A percentile compares a stretch with the other conserved stretches of the same genome.
phyloP scores from a whole-genome alignment of 1,140 invertebrate genomes.

The Epicauta chinensis region DNA sequence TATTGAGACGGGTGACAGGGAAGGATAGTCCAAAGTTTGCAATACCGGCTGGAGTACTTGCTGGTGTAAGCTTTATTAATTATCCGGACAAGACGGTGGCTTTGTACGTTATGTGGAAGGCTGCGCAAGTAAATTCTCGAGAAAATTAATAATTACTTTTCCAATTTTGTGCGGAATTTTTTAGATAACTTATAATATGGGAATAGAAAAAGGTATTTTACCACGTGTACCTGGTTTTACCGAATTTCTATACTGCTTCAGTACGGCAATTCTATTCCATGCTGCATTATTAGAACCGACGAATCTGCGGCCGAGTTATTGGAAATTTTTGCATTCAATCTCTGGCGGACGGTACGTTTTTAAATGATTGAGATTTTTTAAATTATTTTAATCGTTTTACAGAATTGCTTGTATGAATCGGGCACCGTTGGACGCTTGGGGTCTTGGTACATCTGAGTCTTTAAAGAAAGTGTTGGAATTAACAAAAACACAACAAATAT shows the following conservation, averaged over 20 bases:
- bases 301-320: conserved; percentile 73
- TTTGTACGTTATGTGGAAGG: conserved; percentile 67
- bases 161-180: conserved; percentile 7
- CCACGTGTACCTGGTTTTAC: conserved; percentile 57
- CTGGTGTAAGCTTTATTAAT: conserved; percentile 54
- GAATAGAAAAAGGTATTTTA: conserved; percentile 50
- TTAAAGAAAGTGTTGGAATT: conserved; percentile 29
- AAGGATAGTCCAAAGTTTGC: conserved; percentile 54
- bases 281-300: conserved; percentile 72
- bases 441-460: conserved; percentile 38
- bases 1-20: conserved; percentile 48
- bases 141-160: conserved; percentile 43
- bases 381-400: conserved; percentile 38
- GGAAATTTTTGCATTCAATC: conserved; percentile 69
- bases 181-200: conserved; percentile 56
- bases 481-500: conserved; percentile 28
- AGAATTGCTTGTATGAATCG: conserved; percentile 53
- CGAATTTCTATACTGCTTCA: conserved; percentile 68
- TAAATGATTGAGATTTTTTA: not conserved
- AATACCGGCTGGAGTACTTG: conserved; percentile 57
- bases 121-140: conserved; percentile 55
- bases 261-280: conserved; percentile 75
- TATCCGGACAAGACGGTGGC: conserved; percentile 64
- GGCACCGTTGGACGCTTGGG: conserved; percentile 52
- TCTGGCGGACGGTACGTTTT: conserved; percentile 62